phyloP scores from a whole-genome alignment of 2,797 vertebrate genomes.

The Denticeps clupeoides region DNA sequence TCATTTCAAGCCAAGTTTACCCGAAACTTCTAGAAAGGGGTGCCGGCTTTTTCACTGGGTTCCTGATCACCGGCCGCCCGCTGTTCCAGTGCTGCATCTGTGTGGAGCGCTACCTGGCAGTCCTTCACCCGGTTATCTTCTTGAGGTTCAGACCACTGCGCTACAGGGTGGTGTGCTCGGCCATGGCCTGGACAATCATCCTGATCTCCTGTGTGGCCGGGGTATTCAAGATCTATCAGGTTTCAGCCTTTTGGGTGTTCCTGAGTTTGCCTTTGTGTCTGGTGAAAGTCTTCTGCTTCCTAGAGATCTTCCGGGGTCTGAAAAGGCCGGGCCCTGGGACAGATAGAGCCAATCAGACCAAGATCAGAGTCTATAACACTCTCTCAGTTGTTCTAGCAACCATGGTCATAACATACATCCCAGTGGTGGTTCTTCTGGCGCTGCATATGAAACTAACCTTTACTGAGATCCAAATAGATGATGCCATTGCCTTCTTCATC shows the following conservation, averaged over 20 bases:
- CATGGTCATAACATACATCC: conserved; percentile 36
- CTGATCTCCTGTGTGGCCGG: background rate
- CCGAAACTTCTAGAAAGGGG: background rate
- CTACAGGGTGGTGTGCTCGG: conserved; percentile 14
- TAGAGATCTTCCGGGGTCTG: conserved; percentile 16
- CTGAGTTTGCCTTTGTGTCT: background rate
- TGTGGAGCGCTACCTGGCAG: conserved; percentile 29
- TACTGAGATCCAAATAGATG: background rate
- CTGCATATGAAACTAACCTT: background rate
- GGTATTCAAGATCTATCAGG: background rate
- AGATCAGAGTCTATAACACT: conserved; percentile 37
- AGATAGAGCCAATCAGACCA: conserved; percentile 31
- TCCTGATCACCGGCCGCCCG: background rate
- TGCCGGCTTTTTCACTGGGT: background rate
- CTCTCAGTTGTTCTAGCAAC: conserved; percentile 29
- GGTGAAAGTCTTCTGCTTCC: conserved; percentile 13
- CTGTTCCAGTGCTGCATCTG: conserved; percentile 20
- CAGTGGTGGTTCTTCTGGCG: background rate
- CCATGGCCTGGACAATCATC: conserved; percentile 3
- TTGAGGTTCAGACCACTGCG: conserved; percentile 21
- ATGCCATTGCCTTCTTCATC: background rate
- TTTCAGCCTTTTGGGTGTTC: background rate
- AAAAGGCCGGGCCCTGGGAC: conserved; percentile 24
- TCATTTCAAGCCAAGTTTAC: background rate
- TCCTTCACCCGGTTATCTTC: conserved; percentile 23